Base-by-base conservation (phyloP, 1,140 invertebrate genomes). In the Limonius californicus region DNA sequence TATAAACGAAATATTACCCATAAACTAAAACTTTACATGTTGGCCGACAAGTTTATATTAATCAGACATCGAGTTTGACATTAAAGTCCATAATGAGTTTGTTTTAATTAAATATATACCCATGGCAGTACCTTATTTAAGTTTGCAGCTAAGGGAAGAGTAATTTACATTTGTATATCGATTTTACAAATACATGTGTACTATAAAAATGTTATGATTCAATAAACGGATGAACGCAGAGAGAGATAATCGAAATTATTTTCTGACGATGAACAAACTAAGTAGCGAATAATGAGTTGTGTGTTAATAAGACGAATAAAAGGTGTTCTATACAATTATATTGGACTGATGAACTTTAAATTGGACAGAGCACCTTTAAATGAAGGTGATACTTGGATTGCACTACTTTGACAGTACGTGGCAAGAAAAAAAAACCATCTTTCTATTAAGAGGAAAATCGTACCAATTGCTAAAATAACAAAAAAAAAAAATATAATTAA, bases 21-120 rank as follows among this genome's bases (percentile, higher is more conserved):
- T 21, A 55, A 55, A 55, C 20, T 55, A 55, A 55, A 27, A 14
- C 27, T 55, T 55, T 55, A 55, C 53, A 55, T 54, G 20, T 55
- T 55, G 53, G 59, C 53, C 50, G 19, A 54, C 27, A 54, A 32
- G 16, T 50, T 50, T 50, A 50, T 50, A 50, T 50, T 50, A 50
- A 50, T 50, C 45, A 50, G 45, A 50, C 45, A 50, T 50, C 45
- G 45, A 50, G 45, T 50, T 50, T 59, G 39, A 43, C 20, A 59
- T 47, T 59, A 59, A 6, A 50, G 43, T 30, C 47, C n/a, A 50
- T 50, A 42, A 59, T 59, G 57, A 59, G 47, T 50, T 59, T 47
- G 27, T 59, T 59, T 59, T 23, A 50, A 30, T 27, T 23, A 50
- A 50, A 59, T 50, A 50, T 55, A 55, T 19, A 42, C 16, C 35